Conservation (phyloP, 2,888 invertebrate genomes). For the Drosophila borealis region DNA sequence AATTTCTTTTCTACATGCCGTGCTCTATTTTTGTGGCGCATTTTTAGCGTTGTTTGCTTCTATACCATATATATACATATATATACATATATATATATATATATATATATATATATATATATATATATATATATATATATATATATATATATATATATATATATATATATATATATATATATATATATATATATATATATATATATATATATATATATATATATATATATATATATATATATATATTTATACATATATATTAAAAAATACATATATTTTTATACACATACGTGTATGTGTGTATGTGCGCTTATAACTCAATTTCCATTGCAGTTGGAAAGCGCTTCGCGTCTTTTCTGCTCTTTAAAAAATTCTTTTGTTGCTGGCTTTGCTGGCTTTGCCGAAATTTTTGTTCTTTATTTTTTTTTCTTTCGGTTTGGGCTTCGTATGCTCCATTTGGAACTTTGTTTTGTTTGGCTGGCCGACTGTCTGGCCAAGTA, state of each 20-base stretch:
- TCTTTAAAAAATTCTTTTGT: slow-evolving; percentile 38
- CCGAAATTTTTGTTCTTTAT: slow-evolving; percentile 23
- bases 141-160: slow-evolving; percentile 10
- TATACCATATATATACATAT: slow-evolving; percentile 41
- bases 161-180: slow-evolving; percentile 6
- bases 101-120: slow-evolving; percentile 10
- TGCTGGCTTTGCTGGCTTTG: slow-evolving; percentile 32
- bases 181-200: slow-evolving; percentile 11
- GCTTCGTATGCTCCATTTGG: slow-evolving; percentile 38
- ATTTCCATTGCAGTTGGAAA: slow-evolving; percentile 61
- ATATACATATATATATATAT: slow-evolving; percentile 8
- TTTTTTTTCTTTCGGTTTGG: slow-evolving; percentile 17
- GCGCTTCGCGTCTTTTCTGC: slow-evolving; percentile 26
- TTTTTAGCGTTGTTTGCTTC: slow-evolving; percentile 68
- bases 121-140: slow-evolving; percentile 7
- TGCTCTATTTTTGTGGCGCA: slow-evolving; percentile 75
- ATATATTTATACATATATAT: slow-evolving; percentile 8
- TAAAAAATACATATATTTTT: slow-evolving; percentile 1
- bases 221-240: slow-evolving; percentile 6
- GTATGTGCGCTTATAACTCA: slow-evolving; percentile 56
- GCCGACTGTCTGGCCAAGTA: slow-evolving; percentile 23
- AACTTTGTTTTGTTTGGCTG: slow-evolving; percentile 42
- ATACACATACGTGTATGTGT: slow-evolving; percentile 8
- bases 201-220: slow-evolving; percentile 8
- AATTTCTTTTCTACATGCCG: slow-evolving; percentile 75